Conservation (phyloP, 2,888 invertebrate species). For the Hyppa rectilinea region DNA sequence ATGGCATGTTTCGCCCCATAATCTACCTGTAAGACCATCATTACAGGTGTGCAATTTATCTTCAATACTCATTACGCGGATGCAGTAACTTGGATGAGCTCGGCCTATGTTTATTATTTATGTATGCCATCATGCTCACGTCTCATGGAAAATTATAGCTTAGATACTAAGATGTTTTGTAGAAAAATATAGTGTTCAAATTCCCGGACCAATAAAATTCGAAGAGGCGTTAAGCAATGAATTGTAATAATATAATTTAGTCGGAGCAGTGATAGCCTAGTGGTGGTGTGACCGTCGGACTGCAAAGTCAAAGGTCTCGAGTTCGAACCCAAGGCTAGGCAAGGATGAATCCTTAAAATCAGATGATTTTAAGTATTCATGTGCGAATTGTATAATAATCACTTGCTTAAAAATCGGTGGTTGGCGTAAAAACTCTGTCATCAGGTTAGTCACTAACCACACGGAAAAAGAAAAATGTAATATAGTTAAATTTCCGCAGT, state of each 20-base stretch:
- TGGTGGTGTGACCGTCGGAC: too few species aligned
- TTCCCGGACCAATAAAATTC: conserved; percentile 21
- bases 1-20: conserved; percentile 49
- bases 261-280: too few species aligned
- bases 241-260: too few species aligned
- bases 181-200: conserved; percentile 28
- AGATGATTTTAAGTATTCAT: too few species aligned
- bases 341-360: too few species aligned
- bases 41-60: conserved; percentile 66
- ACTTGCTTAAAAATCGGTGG: too few species aligned
- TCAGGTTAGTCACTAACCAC: too few species aligned
- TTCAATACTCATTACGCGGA: conserved; percentile 63
- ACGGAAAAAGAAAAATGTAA: too few species aligned
- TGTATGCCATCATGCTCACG: conserved; percentile 36
- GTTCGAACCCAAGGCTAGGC: too few species aligned
- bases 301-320: too few species aligned
- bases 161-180: conserved; percentile 30
- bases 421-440: too few species aligned
- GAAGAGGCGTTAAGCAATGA: conserved; percentile 11
- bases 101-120: conserved; percentile 53
- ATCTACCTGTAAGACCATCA: conserved; percentile 60
- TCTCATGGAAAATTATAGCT: conserved; percentile 35
- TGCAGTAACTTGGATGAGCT: conserved; percentile 57
- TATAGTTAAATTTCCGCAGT: conserved; percentile 10
- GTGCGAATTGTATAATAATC: too few species aligned